Evolutionary conservation across 2,113 vertebrate species (phyloP).

Genomic region (Chrysochloris asiatica): DNA sequence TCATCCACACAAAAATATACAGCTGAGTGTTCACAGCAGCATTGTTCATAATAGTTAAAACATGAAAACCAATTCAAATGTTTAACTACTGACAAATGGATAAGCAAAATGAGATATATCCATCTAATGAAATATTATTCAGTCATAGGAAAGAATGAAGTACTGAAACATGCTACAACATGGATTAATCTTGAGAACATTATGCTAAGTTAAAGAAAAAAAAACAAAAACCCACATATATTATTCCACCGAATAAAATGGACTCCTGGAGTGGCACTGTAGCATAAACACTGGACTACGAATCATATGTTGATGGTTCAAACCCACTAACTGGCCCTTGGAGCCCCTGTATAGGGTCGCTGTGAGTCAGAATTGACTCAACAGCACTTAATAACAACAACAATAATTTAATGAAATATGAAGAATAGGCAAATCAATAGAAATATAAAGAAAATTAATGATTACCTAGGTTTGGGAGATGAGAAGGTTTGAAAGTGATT

Average conservation of each 20-base stretch:
- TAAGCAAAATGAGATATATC: neutral
- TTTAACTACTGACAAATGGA: neutral
- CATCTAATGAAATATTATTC: neutral
- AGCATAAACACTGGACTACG: too few relatives aligned
- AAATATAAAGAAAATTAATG: neutral
- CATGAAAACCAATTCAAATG: neutral
- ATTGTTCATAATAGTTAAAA: neutral
- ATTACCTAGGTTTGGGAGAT: neutral
- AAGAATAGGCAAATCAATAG: neutral
- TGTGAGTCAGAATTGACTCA: too few relatives aligned
- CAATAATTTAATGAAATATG: neutral
- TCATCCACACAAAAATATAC: neutral
- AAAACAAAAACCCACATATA: neutral
- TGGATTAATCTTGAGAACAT: neutral
- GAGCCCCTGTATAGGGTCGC: too few relatives aligned
- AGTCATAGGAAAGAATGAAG: too few relatives aligned
- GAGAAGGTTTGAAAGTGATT: neutral
- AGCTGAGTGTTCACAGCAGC: neutral
- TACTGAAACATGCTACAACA: too few relatives aligned
- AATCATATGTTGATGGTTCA: too few relatives aligned
- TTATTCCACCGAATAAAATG: too few relatives aligned
- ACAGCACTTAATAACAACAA: too few relatives aligned
- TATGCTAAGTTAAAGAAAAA: neutral
- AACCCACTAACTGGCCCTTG: too few relatives aligned
- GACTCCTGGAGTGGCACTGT: too few relatives aligned